Conservation (phyloP, 2,888 invertebrate species). For the Clepsis dumicolana region DNA sequence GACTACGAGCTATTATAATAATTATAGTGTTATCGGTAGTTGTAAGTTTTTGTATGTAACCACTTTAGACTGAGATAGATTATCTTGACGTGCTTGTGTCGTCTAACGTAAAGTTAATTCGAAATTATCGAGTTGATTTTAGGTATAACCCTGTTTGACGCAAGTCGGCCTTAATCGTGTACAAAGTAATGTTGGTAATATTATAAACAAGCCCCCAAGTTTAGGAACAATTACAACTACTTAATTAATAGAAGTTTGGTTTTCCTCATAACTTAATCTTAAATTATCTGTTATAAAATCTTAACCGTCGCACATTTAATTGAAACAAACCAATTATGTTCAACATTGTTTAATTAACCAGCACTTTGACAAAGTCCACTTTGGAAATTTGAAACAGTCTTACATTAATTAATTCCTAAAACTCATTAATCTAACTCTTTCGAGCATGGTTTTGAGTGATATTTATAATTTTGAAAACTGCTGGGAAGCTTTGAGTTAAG, state of each 20-base stretch:
- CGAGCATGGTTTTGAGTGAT: background rate
- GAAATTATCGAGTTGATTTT: too few species aligned
- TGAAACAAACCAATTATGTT: slow-evolving; percentile 60
- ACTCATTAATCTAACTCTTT: slow-evolving; percentile 17
- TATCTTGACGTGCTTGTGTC: too few species aligned
- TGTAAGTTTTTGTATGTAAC: too few species aligned
- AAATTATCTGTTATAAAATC: slow-evolving; percentile 24
- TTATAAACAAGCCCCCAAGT: background rate
- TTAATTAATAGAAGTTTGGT: slow-evolving; percentile 30
- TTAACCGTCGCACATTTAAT: slow-evolving; percentile 48
- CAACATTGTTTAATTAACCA: slow-evolving; percentile 64
- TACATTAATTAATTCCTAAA: slow-evolving; percentile 60
- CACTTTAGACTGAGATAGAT: too few species aligned
- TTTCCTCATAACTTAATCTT: slow-evolving; percentile 16
- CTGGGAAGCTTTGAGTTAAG: background rate
- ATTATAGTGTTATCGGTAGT: too few species aligned
- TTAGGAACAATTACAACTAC: slow-evolving; percentile 6
- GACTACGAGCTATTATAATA: too few species aligned
- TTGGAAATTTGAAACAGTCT: slow-evolving; percentile 58
- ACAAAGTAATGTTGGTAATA: background rate
- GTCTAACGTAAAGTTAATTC: too few species aligned
- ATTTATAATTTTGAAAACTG: slow-evolving; percentile 3
- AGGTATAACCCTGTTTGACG: too few species aligned
- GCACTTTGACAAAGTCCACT: slow-evolving; percentile 63
- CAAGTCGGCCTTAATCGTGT: too few species aligned